Percentiles rank a stretch among this genome's conserved stretches.
phyloP scores from a whole-genome alignment of 2,888 invertebrate genomes.

The Lasius fuliginosus region DNA sequence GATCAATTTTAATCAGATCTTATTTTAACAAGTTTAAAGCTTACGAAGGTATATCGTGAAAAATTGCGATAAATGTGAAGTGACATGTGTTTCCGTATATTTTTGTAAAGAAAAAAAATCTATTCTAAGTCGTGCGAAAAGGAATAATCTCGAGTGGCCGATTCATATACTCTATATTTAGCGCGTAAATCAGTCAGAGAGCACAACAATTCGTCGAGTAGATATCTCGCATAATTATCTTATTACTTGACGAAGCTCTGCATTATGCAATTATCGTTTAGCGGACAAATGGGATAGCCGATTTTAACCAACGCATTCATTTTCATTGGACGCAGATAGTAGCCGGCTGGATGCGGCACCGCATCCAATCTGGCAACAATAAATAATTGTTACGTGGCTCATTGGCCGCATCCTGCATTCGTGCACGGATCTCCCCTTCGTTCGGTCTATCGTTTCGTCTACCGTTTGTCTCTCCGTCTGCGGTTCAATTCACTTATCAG shows the following conservation, averaged over 20 bases:
- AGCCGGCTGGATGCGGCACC: conserved; percentile 63
- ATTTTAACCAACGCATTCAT: conserved; percentile 73
- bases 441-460: conserved; percentile 81
- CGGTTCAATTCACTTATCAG: conserved; percentile 66
- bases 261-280: not conserved
- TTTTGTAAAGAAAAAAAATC: not conserved
- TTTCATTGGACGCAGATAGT: conserved; percentile 75
- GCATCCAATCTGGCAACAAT: conserved; percentile 82
- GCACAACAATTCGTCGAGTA: not conserved
- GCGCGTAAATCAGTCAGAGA: not conserved
- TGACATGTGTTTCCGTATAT: not conserved
- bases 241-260: conserved; percentile 16
- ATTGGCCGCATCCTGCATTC: conserved; percentile 85
- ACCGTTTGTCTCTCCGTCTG: conserved; percentile 76
- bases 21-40: not conserved
- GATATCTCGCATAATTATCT: conserved; percentile 15
- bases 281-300: conserved; percentile 47
- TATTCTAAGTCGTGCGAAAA: not conserved
- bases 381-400: conserved; percentile 85
- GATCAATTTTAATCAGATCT: not conserved
- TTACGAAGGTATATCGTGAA: not conserved
- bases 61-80: not conserved
- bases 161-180: conserved; percentile 6
- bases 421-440: conserved; percentile 80
- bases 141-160: not conserved